phyloP scores from a whole-genome alignment of 1,140 invertebrate species.

The Cydia strobilella region DNA sequence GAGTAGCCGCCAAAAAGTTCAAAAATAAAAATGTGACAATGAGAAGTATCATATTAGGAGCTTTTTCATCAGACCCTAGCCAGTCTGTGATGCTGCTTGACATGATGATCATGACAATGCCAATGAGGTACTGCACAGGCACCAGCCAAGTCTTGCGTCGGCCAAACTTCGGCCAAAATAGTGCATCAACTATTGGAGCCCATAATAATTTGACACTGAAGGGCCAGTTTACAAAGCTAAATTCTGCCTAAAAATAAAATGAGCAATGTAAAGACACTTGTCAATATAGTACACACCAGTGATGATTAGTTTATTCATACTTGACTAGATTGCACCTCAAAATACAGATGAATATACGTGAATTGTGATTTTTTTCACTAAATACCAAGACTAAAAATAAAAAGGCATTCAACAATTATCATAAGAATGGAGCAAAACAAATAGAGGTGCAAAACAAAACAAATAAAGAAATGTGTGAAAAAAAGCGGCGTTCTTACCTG shows the following conservation, averaged over 20 bases:
- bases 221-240: slow-evolving; percentile 99
- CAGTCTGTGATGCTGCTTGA: slow-evolving; percentile 88
- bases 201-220: slow-evolving; percentile 98
- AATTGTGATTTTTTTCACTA: no score
- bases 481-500: slow-evolving; percentile 57
- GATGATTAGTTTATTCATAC: no score
- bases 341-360: no score
- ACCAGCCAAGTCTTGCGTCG: slow-evolving; percentile 98
- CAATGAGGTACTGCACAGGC: slow-evolving; percentile 92
- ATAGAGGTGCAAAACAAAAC: no score
- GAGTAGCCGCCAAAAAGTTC: slow-evolving; percentile 98
- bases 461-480: not conserved
- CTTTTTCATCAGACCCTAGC: slow-evolving; percentile 83
- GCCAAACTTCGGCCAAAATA: slow-evolving; percentile 92
- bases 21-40: slow-evolving; percentile 94
- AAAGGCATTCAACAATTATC: no score
- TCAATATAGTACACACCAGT: not conserved
- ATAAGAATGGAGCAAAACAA: no score
- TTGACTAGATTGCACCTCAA: no score
- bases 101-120: slow-evolving; percentile 91
- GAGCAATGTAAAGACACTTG: slow-evolving; percentile 7
- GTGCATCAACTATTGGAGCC: slow-evolving; percentile 98
- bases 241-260: slow-evolving; percentile 91
- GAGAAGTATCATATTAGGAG: slow-evolving; percentile 90
- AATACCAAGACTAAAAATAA: no score